phyloP scores from a whole-genome alignment of 2,113 vertebrate genomes.

The Rhinolophus sinicus region DNA sequence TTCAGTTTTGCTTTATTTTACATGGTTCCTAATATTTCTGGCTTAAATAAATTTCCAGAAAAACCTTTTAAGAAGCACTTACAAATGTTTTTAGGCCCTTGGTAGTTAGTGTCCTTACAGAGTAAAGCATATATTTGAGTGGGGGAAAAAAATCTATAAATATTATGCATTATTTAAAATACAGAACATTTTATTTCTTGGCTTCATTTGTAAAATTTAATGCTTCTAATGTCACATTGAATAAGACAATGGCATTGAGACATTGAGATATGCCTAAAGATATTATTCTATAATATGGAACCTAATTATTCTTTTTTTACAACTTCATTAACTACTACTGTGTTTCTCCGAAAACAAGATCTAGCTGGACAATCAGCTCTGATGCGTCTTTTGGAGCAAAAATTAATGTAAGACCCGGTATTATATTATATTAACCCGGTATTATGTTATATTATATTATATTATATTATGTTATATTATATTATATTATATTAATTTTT shows the following conservation, averaged over 20 bases:
- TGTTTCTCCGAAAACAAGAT: too few species aligned
- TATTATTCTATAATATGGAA: constrained; percentile 15
- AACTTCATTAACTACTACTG: neutral
- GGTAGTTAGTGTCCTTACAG: constrained; percentile 18
- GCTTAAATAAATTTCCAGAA: constrained; percentile 10
- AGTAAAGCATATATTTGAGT: constrained; percentile 30
- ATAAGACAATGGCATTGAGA: constrained; percentile 50
- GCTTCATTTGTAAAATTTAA: constrained; percentile 36
- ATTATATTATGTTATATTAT: too few species aligned
- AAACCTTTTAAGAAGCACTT: constrained; percentile 43
- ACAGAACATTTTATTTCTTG: constrained; percentile 39
- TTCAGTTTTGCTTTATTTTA: constrained; percentile 43
- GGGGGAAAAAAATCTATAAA: constrained; percentile 20
- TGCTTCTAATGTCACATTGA: constrained; percentile 40
- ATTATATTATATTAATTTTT: too few species aligned
- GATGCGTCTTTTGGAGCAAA: too few species aligned
- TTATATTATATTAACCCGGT: too few species aligned
- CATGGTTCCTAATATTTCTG: neutral
- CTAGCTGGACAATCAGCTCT: too few species aligned
- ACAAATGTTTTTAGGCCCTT: neutral
- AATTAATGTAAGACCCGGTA: too few species aligned
- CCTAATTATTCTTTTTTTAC: neutral
- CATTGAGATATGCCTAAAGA: constrained; percentile 17
- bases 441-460: too few species aligned
- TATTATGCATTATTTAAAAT: constrained; percentile 51